phyloP scores from a whole-genome alignment of 2,113 vertebrate genomes.

The Myrmophylax atrothorax region DNA sequence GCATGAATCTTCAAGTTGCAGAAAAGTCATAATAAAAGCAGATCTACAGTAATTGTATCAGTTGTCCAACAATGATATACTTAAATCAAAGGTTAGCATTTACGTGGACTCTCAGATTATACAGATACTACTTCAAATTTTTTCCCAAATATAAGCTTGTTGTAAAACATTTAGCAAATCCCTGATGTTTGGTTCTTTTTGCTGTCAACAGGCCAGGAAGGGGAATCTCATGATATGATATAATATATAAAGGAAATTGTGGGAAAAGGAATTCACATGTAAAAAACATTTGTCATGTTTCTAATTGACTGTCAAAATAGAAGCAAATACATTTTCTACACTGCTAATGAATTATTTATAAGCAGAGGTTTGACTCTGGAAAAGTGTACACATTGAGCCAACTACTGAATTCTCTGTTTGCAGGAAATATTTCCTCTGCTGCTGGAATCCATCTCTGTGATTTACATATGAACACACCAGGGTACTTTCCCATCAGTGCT shows the following conservation, averaged over 20 bases:
- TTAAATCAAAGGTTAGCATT: neutral
- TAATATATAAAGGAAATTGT: neutral
- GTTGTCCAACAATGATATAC: neutral
- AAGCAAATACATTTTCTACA: neutral
- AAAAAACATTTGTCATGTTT: neutral
- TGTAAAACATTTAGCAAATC: neutral
- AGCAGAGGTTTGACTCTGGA: neutral
- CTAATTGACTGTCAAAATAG: neutral
- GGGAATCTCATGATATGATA: neutral
- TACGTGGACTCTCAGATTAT: neutral
- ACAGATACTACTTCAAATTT: neutral
- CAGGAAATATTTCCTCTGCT: neutral
- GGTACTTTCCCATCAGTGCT: neutral
- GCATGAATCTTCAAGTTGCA: neutral
- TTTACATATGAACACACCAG: conserved; percentile 2
- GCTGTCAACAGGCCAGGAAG: neutral
- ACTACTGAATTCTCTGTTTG: neutral
- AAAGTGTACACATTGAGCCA: neutral
- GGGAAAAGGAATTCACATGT: neutral
- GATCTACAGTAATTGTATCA: neutral
- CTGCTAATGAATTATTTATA: conserved; percentile 45
- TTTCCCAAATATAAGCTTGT: neutral
- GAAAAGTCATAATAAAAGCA: neutral
- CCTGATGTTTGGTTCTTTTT: neutral
- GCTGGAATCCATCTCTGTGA: neutral